Conservation (phyloP, 2,888 invertebrate genomes). For the Xylota segnis region DNA sequence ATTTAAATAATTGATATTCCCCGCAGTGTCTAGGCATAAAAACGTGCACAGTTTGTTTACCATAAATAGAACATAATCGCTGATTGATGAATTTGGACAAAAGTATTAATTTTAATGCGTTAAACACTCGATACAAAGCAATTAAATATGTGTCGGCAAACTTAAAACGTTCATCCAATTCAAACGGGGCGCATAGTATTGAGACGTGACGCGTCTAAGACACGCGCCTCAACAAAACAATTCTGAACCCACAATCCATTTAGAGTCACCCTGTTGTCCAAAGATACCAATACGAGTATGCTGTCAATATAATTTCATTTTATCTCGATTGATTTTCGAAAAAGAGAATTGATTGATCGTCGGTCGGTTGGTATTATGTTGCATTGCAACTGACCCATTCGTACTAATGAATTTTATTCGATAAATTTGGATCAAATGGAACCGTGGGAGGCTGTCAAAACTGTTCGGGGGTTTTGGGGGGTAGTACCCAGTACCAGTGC, state of each 20-base stretch:
- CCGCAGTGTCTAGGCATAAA: background rate
- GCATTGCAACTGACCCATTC: conserved; percentile 21
- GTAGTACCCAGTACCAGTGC: background rate
- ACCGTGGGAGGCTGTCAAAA: background rate
- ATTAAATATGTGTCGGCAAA: conserved; percentile 32
- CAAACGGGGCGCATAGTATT: background rate
- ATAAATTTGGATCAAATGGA: conserved; percentile 46
- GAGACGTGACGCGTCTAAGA: conserved; percentile 4
- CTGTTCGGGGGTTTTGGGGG: too few species aligned
- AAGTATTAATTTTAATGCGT: conserved; percentile 40
- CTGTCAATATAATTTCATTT: conserved; percentile 14
- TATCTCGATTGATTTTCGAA: conserved; percentile 38
- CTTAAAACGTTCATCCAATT: conserved; percentile 33
- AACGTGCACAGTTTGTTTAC: conserved; percentile 41
- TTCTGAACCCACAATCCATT: background rate
- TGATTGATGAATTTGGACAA: conserved; percentile 54
- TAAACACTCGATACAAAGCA: conserved; percentile 30
- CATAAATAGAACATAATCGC: conserved; percentile 38
- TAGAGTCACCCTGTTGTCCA: conserved; percentile 9
- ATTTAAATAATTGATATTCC: conserved; percentile 50
- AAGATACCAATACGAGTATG: too few species aligned
- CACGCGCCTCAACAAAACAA: background rate
- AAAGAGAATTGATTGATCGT: conserved; percentile 43
- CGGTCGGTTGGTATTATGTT: conserved; percentile 34
- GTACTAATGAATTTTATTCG: conserved; percentile 51